Percentiles rank a stretch among this genome's conserved stretches.
Conservation (phyloP, 2,888 invertebrate species). For the Cremastinae sp. region DNA sequence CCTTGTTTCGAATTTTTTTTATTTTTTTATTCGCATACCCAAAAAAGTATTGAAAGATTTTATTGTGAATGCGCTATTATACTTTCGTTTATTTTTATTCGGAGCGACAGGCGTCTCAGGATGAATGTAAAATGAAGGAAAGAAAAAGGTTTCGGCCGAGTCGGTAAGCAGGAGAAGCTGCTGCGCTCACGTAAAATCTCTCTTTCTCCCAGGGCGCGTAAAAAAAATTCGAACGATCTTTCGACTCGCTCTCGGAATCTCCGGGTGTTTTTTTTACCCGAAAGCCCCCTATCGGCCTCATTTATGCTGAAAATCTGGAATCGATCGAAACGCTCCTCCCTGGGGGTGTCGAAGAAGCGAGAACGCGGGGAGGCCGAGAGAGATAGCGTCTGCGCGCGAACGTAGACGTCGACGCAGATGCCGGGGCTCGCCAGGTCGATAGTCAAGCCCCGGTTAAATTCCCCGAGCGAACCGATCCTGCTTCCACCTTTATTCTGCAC, state of each 20-base stretch:
- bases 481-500: conserved; percentile 49
- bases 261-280: conserved; percentile 5
- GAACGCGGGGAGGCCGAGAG: conserved; percentile 24
- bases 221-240: conserved; percentile 58
- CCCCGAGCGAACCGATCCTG: conserved; percentile 72
- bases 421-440: conserved; percentile 79
- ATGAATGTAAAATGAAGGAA: background rate
- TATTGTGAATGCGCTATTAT: background rate
- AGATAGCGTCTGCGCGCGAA: conserved; percentile 74
- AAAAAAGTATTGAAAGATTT: conserved; percentile 24
- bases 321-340: conserved; percentile 74
- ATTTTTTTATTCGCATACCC: conserved; percentile 14
- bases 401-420: conserved; percentile 75
- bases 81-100: too few species aligned
- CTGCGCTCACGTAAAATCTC: conserved; percentile 11
- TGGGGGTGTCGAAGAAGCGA: conserved; percentile 44
- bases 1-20: conserved; percentile 12
- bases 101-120: too few species aligned
- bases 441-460: conserved; percentile 78
- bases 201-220: conserved; percentile 26
- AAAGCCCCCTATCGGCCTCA: conserved; percentile 71
- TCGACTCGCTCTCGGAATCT: background rate
- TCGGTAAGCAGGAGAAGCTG: background rate
- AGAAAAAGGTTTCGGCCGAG: background rate
- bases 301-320: conserved; percentile 78